These are phyloP conservation scores for Lucilia cuprina DNA, from an alignment of 1,140 invertebrate genomes.

Conservation along the genomic window DNA sequence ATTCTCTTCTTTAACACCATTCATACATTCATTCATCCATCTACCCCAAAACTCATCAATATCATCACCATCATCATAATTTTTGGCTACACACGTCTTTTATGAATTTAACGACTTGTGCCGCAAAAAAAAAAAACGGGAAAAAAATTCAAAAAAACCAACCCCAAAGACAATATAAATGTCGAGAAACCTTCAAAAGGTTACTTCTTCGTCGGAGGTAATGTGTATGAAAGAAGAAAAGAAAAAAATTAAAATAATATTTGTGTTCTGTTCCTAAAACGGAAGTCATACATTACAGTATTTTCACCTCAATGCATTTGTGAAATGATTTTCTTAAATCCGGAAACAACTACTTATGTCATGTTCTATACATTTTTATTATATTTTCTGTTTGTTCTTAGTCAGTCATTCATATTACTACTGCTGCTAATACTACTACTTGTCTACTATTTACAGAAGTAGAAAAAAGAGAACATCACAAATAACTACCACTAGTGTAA, in stretches of 20 bases:
- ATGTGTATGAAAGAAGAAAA: neutral
- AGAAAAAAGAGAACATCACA: too few species aligned
- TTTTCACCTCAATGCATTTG: constrained; percentile 6
- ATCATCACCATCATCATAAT: neutral
- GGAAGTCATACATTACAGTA: constrained; percentile 10
- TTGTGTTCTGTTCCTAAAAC: neutral
- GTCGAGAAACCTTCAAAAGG: neutral
- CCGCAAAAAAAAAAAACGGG: neutral
- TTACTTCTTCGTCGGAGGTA: neutral
- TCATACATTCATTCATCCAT: neutral
- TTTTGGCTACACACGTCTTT: neutral
- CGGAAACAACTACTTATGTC: constrained; percentile 14
- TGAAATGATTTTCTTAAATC: neutral
- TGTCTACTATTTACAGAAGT: too few species aligned
- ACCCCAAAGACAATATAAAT: neutral
- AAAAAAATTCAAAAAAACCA: neutral
- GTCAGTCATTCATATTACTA: too few species aligned
- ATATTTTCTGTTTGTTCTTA: too few species aligned
- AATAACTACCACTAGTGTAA: too few species aligned
- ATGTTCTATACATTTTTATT: neutral
- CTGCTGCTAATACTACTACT: too few species aligned
- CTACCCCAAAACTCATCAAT: too few species aligned
- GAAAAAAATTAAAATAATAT: neutral
- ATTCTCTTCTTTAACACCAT: neutral
- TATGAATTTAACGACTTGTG: neutral